Conservation (phyloP, 2,888 invertebrate species). For the Folsomia candida region DNA sequence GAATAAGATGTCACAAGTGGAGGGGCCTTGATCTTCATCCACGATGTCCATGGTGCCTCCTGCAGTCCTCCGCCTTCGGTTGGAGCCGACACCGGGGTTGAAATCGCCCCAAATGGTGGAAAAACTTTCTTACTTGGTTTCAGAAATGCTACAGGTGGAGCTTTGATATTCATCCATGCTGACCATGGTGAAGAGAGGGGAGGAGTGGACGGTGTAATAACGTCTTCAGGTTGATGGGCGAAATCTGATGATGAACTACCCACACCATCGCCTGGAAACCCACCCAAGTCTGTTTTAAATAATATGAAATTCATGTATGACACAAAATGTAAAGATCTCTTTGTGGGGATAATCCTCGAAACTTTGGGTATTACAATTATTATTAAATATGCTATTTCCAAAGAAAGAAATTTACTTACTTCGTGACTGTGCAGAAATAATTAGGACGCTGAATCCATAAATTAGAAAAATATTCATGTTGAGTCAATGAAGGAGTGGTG, state of each 20-base stretch:
- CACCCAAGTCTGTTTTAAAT: slow-evolving; percentile 10
- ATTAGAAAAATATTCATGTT: too few relatives aligned
- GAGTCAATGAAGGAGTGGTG: too few relatives aligned
- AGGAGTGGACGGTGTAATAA: too few relatives aligned
- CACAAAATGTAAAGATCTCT: too few relatives aligned
- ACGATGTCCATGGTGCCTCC: slow-evolving; percentile 26
- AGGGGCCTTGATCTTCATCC: slow-evolving; percentile 25
- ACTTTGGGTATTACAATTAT: too few relatives aligned
- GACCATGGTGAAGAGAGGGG: slow-evolving; percentile 31
- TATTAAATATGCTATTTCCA: too few relatives aligned
- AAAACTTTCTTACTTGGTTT: slow-evolving; percentile 20
- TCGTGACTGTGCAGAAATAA: too few relatives aligned
- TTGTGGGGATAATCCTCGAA: too few relatives aligned
- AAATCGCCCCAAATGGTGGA: neutral
- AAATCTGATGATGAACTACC: too few relatives aligned
- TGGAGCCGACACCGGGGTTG: neutral
- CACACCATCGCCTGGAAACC: neutral
- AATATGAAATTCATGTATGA: too few relatives aligned
- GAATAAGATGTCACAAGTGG: neutral
- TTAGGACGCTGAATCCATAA: too few relatives aligned
- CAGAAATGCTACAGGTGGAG: slow-evolving; percentile 19
- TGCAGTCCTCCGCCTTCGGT: slow-evolving; percentile 1
- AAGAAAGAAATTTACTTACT: too few relatives aligned
- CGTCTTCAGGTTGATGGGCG: slow-evolving; percentile 13
- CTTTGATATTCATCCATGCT: slow-evolving; percentile 32